Percentiles rank a stretch among this genome's conserved stretches.
Evolutionary conservation across 1,140 invertebrate genomes (phyloP).

Genomic region (Cotesia vestalis): DNA sequence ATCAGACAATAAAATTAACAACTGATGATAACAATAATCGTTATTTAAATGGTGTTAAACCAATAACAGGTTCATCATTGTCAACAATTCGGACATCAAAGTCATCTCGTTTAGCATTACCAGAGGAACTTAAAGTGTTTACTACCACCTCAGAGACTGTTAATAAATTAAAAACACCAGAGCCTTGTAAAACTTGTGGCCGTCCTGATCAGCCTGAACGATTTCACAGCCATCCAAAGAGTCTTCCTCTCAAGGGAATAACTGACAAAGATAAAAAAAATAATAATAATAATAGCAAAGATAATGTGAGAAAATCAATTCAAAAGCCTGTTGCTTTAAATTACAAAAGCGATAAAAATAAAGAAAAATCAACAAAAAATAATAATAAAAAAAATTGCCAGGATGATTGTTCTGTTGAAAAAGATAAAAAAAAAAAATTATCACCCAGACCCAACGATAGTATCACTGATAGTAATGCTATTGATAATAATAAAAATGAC

Average conservation of each 20-base stretch:
- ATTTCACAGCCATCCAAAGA: conserved; percentile 70
- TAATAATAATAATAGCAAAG: conserved; percentile 31
- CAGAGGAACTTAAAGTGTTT: conserved; percentile 53
- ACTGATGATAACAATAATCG: conserved; percentile 49
- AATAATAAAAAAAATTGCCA: background rate
- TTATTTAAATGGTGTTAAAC: background rate
- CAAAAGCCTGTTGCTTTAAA: conserved; percentile 68
- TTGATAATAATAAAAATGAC: background rate
- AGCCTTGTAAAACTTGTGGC: conserved; percentile 70
- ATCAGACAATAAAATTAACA: conserved; percentile 38
- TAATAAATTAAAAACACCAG: conserved; percentile 55
- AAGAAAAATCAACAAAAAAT: conserved; percentile 40
- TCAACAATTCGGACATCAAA: conserved; percentile 45
- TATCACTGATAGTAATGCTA: too few relatives aligned
- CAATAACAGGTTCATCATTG: conserved; percentile 32
- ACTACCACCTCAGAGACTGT: conserved; percentile 33
- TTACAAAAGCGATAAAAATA: conserved; percentile 60
- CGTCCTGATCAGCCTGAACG: conserved; percentile 68
- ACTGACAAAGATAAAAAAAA: conserved; percentile 25
- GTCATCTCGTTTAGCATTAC: conserved; percentile 35
- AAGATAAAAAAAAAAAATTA: conserved; percentile 12
- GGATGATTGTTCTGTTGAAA: background rate
- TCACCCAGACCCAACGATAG: background rate
- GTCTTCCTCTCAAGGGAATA: conserved; percentile 40
- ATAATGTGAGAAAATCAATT: conserved; percentile 54